Conservation (phyloP, 92 coral and sea anemone genomes). For the Hydrozoanthus gracilis region DNA sequence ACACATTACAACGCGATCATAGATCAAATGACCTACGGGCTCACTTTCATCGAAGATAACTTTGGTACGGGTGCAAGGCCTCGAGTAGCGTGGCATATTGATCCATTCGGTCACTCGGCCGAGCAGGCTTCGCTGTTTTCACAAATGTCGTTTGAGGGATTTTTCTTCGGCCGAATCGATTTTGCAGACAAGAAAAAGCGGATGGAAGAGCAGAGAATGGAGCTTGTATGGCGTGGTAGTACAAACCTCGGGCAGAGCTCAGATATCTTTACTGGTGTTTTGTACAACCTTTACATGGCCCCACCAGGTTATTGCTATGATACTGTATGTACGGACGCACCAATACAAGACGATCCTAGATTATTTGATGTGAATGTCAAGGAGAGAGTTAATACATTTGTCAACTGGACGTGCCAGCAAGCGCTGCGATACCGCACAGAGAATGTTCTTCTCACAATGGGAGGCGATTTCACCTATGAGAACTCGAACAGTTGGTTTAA, state of each 20-base stretch:
- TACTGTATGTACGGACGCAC: slow-evolving; percentile 75
- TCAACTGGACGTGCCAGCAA: background rate
- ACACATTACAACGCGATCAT: slow-evolving; percentile 87
- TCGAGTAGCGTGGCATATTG: slow-evolving; percentile 83
- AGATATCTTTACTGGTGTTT: slow-evolving; percentile 89
- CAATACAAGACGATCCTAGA: slow-evolving; percentile 83
- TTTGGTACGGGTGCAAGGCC: slow-evolving; percentile 81
- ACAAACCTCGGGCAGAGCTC: slow-evolving; percentile 37
- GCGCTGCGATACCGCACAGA: slow-evolving; percentile 10
- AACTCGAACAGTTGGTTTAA: slow-evolving; percentile 89
- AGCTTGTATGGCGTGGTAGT: slow-evolving; percentile 70
- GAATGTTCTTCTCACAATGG: slow-evolving; percentile 82
- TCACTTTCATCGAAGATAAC: slow-evolving; percentile 71
- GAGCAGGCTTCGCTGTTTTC: slow-evolving; percentile 83
- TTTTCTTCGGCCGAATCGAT: slow-evolving; percentile 78
- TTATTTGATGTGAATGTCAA: slow-evolving; percentile 76
- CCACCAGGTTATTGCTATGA: slow-evolving; percentile 95
- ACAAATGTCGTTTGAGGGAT: slow-evolving; percentile 85
- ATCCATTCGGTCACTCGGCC: slow-evolving; percentile 86
- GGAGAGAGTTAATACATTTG: slow-evolving; percentile 55
- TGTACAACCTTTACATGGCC: slow-evolving; percentile 80
- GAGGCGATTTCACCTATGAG: slow-evolving; percentile 88
- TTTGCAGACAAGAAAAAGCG: slow-evolving; percentile 65
- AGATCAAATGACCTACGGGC: slow-evolving; percentile 86
- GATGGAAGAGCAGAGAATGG: slow-evolving; percentile 63